Percentiles rank a stretch among this genome's conserved stretches.
Conservation (phyloP, 2,113 vertebrate genomes). For the Pseudonaja textilis region DNA sequence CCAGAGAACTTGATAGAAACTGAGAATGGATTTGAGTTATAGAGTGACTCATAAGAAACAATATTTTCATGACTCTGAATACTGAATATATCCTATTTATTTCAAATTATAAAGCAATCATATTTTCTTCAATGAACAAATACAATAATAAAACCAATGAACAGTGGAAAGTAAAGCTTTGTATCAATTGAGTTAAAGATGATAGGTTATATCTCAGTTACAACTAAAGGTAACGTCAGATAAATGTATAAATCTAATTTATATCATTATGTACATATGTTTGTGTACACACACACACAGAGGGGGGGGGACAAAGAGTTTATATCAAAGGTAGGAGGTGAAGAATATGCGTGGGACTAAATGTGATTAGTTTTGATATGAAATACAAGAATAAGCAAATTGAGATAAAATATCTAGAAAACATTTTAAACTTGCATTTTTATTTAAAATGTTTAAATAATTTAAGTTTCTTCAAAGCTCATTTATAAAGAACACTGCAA, state of each 20-base stretch:
- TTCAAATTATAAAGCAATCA: neutral
- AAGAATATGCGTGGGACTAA: neutral
- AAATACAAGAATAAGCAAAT: neutral
- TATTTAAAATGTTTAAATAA: neutral
- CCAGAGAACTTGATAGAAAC: neutral
- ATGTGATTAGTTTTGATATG: neutral
- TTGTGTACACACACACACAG: neutral
- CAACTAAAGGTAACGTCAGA: neutral
- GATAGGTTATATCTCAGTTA: neutral
- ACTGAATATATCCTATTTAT: neutral
- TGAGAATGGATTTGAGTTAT: neutral
- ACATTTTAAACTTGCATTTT: neutral
- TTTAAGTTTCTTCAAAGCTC: neutral
- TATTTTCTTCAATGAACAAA: neutral
- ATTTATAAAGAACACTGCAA: neutral
- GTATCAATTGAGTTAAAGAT: neutral
- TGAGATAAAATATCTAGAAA: neutral
- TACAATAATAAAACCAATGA: neutral
- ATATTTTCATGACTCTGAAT: neutral
- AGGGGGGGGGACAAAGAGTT: neutral
- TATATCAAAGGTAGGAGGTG: neutral
- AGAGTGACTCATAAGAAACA: neutral
- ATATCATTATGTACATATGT: neutral
- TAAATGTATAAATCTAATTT: neutral
- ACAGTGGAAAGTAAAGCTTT: neutral